Conservation (phyloP, 64 coral and sea anemone genomes). For the Trachythela sp. region DNA sequence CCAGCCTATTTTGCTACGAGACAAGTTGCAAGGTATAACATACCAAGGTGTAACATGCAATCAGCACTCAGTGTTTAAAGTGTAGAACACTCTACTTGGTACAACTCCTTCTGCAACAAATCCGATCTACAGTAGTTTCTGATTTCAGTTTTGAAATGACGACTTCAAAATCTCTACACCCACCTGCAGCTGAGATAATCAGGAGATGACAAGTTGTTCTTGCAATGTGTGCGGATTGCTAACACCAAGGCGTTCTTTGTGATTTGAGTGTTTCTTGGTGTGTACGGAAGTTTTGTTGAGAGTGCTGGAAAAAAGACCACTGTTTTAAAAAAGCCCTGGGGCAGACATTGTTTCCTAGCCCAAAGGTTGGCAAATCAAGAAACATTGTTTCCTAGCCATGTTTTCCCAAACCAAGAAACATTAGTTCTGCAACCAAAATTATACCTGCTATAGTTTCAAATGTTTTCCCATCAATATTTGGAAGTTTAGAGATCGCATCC, state of each 20-base stretch:
- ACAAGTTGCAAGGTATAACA: too few relatives aligned
- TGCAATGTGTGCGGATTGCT: neutral
- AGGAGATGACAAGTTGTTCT: neutral
- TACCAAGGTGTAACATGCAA: neutral
- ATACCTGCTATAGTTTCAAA: slow-evolving; percentile 97
- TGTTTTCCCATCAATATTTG: slow-evolving; percentile 58
- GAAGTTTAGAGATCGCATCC: slow-evolving; percentile 43
- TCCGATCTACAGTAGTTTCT: too few relatives aligned
- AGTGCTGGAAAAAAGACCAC: neutral
- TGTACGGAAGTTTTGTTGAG: neutral
- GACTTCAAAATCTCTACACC: neutral
- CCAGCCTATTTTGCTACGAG: too few relatives aligned
- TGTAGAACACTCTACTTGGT: too few relatives aligned
- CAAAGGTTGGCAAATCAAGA: neutral
- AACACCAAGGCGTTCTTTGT: neutral
- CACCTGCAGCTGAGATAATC: neutral
- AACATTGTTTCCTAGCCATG: neutral
- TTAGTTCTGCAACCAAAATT: too few relatives aligned
- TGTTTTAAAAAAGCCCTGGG: neutral
- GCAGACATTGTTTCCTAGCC: neutral
- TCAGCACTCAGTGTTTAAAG: too few relatives aligned
- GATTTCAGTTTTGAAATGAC: too few relatives aligned
- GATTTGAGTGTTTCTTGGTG: neutral
- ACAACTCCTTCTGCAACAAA: too few relatives aligned
- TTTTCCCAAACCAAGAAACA: too few relatives aligned